These are phyloP conservation scores for Acleris laterana DNA, from an alignment of 2,888 invertebrate genomes.

Conservation along the genomic window DNA sequence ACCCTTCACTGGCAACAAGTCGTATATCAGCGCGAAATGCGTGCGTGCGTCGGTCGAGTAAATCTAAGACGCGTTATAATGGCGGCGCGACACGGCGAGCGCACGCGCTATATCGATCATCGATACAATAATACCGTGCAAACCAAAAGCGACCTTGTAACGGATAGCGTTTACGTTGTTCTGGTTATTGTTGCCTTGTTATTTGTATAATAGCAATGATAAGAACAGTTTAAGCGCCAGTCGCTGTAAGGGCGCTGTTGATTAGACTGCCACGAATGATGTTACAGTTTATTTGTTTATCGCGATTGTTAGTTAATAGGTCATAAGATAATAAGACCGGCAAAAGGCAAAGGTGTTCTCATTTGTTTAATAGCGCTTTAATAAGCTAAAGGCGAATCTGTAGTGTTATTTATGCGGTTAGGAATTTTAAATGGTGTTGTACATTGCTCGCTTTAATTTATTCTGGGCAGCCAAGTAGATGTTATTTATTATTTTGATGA, in stretches of 20 bases:
- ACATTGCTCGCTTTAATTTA: background rate
- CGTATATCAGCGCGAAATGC: constrained; percentile 42
- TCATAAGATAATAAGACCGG: background rate
- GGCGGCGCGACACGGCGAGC: constrained; percentile 63
- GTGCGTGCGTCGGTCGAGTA: constrained; percentile 64
- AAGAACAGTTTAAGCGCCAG: too few species aligned
- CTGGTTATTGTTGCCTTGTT: too few species aligned
- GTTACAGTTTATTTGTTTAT: constrained; percentile 13
- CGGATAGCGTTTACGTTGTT: too few species aligned
- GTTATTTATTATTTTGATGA: constrained; percentile 48
- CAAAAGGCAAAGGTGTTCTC: constrained; percentile 1
- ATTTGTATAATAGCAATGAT: too few species aligned
- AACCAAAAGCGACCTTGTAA: too few species aligned
- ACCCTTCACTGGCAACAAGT: constrained; percentile 12
- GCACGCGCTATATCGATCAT: constrained; percentile 48
- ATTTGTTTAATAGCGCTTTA: constrained; percentile 2
- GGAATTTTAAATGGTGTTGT: background rate
- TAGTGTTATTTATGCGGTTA: background rate
- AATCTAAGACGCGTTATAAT: constrained; percentile 65
- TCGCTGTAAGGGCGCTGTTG: too few species aligned
- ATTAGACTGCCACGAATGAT: too few species aligned
- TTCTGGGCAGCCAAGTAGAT: constrained; percentile 45
- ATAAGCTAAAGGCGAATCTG: background rate
- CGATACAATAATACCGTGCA: constrained; percentile 49
- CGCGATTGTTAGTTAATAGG: constrained; percentile 1